A percentile compares a stretch with the other conserved stretches of the same genome.
phyloP scores from a whole-genome alignment of 2,113 vertebrate species.

The Chitala chitala region DNA sequence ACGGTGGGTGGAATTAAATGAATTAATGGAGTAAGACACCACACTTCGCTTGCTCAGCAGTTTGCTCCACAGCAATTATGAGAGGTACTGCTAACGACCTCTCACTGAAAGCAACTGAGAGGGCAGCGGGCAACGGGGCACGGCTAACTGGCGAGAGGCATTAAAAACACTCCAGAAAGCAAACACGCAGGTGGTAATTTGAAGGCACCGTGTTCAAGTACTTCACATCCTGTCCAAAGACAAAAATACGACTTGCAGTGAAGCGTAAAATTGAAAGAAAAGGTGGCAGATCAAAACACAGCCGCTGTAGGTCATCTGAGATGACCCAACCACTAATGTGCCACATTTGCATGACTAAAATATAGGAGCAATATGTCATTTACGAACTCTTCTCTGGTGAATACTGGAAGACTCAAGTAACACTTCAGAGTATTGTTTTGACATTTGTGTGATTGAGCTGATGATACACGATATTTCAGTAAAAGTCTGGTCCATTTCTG shows the following conservation, averaged over 20 bases:
- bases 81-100: neutral
- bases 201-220: too few relatives aligned
- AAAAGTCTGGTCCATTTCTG: neutral
- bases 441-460: conserved; percentile 4
- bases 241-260: neutral
- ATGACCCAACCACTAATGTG: conserved; percentile 4
- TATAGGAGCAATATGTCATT: neutral
- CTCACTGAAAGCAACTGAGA: neutral
- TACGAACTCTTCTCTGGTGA: conserved; percentile 7
- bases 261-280: too few relatives aligned
- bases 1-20: conserved; percentile 15
- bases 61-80: neutral
- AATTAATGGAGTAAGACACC: conserved; percentile 15
- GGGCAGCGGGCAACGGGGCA: neutral
- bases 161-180: neutral
- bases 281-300: neutral
- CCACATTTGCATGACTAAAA: conserved; percentile 16
- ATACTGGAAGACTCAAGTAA: neutral
- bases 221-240: neutral
- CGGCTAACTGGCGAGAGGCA: neutral
- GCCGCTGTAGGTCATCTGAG: neutral
- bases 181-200: neutral
- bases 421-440: conserved; percentile 1
- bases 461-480: neutral
- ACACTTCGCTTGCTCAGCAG: neutral